A percentile compares a stretch with the other conserved stretches of the same genome.
phyloP scores from a whole-genome alignment of 2,797 vertebrate species.

The Etheostoma nigrum region DNA sequence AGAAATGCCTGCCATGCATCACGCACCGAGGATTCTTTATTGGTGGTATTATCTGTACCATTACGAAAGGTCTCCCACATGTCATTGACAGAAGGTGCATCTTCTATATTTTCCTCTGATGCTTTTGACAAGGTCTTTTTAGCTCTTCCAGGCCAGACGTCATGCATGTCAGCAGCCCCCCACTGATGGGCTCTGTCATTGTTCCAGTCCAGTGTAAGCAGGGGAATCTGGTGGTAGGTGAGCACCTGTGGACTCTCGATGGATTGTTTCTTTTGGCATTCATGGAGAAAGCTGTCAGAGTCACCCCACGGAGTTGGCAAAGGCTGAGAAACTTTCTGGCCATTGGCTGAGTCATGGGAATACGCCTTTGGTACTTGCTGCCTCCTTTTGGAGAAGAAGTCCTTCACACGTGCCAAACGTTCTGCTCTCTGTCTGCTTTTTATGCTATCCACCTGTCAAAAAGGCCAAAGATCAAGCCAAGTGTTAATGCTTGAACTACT shows the following conservation, averaged over 20 bases:
- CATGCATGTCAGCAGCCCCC: constrained; percentile 30
- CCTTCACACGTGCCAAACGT: constrained; percentile 66
- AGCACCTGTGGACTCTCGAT: constrained; percentile 61
- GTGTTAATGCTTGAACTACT: constrained; percentile 36
- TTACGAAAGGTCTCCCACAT: constrained; percentile 68
- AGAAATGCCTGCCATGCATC: constrained; percentile 79
- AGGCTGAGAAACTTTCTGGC: constrained; percentile 38
- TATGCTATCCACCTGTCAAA: constrained; percentile 78
- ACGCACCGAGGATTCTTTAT: constrained; percentile 59
- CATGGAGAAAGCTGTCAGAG: constrained; percentile 42
- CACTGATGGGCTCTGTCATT: constrained; percentile 40
- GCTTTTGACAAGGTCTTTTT: constrained; percentile 42
- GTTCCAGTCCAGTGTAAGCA: constrained; percentile 78
- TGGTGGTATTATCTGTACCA: constrained; percentile 29
- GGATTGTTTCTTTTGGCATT: constrained; percentile 47
- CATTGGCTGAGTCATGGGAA: constrained; percentile 42
- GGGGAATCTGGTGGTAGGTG: constrained; percentile 82
- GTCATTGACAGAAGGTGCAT: constrained; percentile 53
- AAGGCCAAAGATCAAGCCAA: constrained; percentile 49
- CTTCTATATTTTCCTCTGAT: constrained; percentile 36
- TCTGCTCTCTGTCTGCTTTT: constrained; percentile 66
- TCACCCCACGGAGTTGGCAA: constrained; percentile 27
- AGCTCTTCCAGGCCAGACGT: constrained; percentile 48
- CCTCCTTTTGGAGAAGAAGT: constrained; percentile 61
- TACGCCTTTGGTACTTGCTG: constrained; percentile 31